phyloP scores from a whole-genome alignment of 2,888 invertebrate genomes.

The Orthosia incerta region DNA sequence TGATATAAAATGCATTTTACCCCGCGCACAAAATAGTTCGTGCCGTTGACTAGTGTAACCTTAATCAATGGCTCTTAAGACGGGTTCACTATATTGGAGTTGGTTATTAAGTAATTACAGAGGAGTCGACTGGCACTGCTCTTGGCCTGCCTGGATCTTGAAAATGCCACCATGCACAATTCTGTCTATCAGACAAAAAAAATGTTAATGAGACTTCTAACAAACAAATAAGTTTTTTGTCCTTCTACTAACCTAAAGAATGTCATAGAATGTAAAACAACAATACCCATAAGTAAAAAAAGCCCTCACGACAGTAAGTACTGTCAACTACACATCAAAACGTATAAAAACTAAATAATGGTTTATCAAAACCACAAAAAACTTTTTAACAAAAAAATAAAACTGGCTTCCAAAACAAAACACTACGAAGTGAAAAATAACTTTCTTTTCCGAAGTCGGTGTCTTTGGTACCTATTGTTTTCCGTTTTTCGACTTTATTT shows the following conservation, averaged over 20 bases:
- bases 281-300: slow-evolving; percentile 20
- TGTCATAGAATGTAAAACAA: slow-evolving; percentile 6
- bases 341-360: neutral
- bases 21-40: too few relatives aligned
- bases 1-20: too few relatives aligned
- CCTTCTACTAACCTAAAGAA: slow-evolving; percentile 5
- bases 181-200: neutral
- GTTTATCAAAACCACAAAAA: too few relatives aligned
- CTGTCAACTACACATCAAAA: neutral
- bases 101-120: neutral
- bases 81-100: neutral
- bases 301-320: neutral
- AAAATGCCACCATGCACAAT: neutral
- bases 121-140: neutral
- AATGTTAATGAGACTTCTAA: neutral
- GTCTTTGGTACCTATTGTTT: too few relatives aligned
- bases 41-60: too few relatives aligned
- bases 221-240: slow-evolving; percentile 20
- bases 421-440: too few relatives aligned
- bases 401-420: too few relatives aligned
- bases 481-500: too few relatives aligned
- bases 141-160: neutral
- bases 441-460: too few relatives aligned
- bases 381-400: too few relatives aligned
- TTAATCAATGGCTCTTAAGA: neutral